Evolutionary conservation across 2,113 vertebrate genomes (phyloP), one percentile per base, ranked within the genome.

Genomic region (Boulengeromyrus knoepffleri): DNA sequence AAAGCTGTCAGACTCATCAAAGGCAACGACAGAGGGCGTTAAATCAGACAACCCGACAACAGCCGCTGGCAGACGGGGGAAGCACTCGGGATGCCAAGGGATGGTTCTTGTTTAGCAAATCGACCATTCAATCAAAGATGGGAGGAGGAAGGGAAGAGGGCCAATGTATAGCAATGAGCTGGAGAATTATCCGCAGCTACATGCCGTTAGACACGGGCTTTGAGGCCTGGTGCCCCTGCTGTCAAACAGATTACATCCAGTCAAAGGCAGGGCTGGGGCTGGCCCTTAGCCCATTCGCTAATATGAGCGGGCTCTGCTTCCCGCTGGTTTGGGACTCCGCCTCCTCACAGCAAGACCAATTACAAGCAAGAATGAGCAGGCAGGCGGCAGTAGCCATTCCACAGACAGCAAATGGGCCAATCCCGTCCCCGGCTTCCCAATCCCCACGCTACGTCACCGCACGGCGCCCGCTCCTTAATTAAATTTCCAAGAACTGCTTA

Each of bases 231-330:
- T 86, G 86, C n/a, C 87, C 83, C 87, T 21, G 87, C 56, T 45
- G 53, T 88, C 87, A 88, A 56, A 88, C 39, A 88, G 87, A 88
- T 66, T 66, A 56, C 87, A 88, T 58, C 19, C 21, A 88, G 53
- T 24, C 56, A 66, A 53, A 88, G 56, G 21, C 53, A 62, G 39
- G 53, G 39, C 31, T 62, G 53, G 39, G 53, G 39, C 31, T 62
- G 53, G 49, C 85, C 85, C 53, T 87, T 87, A 52, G 47, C 85
- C 85, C 50, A 53, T 56, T 31, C 9, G n/a, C 85, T 17, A 87
- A 50, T 31, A 87, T 53, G 50, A 87, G 36, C 21, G 19, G 10
- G 31, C 53, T 62, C 39, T 52, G 8, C 13, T 66, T 62, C 52
- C 27, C 10, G 19, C 19, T 31, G 49, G 49, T 15, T 31, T 31